Evolutionary conservation across 2,888 invertebrate genomes (phyloP), one percentile per base, ranked within the genome.

Genomic region (Adelphocoris suturalis): DNA sequence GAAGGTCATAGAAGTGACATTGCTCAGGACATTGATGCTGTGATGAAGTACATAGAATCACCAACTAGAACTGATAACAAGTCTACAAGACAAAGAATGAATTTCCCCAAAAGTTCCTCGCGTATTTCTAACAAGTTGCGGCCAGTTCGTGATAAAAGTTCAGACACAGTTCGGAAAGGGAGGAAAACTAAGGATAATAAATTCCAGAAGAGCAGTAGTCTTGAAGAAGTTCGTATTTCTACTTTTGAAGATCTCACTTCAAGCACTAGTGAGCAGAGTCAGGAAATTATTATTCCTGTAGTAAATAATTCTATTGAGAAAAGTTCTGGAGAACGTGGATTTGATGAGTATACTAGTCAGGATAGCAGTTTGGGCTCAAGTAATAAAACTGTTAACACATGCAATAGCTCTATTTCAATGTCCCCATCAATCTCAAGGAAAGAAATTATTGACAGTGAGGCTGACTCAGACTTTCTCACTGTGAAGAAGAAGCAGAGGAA

Each of bases 211-310:
- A 96, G 96, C 91, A 96, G 96, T 93, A 97, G 97, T 48, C 94
- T 97, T 92, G 97, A 97, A 93, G 97, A 97, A 94, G 95, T 97
- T 91, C 96, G 96, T 82, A 96, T 96, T 92, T 96, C 96, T 90
- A 96, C 95, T 93, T 94, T 96, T 91, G 96, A 96, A 92, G 96
- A 96, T 92, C 94, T 96, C 91, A 96, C 96, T 48, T 86, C 90
- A 27, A 87, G 57, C 78, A 52, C 61, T 68, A 61, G 47, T 14
- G 80, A 61, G 57, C 52, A 27, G 28, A 46, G 28, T 61, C 80
- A 81, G 48, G 46, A 47, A 28, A 47, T 46, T 27, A 0, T 37
- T 1, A 37, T 23, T 23, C 13, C 68, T 2, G 47, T 23, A 82
- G 19, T 48, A 52, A 48, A 89, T 84, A 90, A 52, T 46, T 16